Base-by-base conservation (phyloP, 2,797 vertebrate genomes). In the Nannoperca obscura region DNA sequence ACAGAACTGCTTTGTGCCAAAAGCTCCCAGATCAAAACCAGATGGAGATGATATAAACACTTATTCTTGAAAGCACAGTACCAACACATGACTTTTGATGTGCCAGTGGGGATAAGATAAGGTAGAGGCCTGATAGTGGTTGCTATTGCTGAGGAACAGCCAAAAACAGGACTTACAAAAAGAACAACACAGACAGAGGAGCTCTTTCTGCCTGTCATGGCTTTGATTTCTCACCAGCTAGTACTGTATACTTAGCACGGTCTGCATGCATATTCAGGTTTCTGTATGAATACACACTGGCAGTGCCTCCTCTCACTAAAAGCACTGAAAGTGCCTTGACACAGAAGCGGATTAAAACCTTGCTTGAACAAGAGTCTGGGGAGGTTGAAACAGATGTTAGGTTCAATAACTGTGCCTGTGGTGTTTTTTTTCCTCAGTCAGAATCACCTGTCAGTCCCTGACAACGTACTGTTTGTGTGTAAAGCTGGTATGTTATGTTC, bases 391-490 rank as follows among this genome's bases (percentile, higher is more conserved):
- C 94, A 94, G 90, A 94, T 95, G 92, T 92, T 86, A 9, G 63
- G 77, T 68, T 91, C 88, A 82, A 75, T 93, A 89, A 89, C 70
- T 57, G 83, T 19, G 78, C 15, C 76, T 71, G 65, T 55, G 24
- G 46, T 70, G 52, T 73, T 70, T 70, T 64, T 63, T 40, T 34
- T 12, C 10, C 63, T 80, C 42, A 58, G 68, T 74, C 68, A 85
- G 72, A 81, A 86, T 94, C 93, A 94, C 93, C 93, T 94, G 94
- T 93, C 70, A 79, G 67, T 54, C 82, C 75, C 72, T 82, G 85
- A 94, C 91, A 93, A 91, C 79, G 44, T 27, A 61, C 52, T 54
- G 76, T 75, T 90, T 94, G 87, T 91, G 74, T 66, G 72, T 71
- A 57, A 75, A 80, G 62, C 74, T 73, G 76, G 60, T 67, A 75